These are phyloP conservation scores for Drosophila aldrichi DNA, from an alignment of 2,888 invertebrate genomes.

Conservation along the genomic window DNA sequence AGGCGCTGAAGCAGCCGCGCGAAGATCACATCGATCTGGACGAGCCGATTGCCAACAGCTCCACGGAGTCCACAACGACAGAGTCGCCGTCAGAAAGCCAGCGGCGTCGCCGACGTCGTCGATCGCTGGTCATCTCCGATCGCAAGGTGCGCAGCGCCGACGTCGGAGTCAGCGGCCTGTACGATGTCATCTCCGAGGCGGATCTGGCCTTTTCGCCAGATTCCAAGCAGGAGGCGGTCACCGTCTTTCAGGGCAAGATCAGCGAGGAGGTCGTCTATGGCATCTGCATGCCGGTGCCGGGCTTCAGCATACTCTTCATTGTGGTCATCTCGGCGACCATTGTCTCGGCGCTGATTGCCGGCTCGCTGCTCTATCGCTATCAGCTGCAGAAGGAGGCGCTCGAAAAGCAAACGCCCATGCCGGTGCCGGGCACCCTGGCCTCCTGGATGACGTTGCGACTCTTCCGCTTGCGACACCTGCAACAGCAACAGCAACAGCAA, in stretches of 20 bases:
- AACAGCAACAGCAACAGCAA: slow-evolving; percentile 73
- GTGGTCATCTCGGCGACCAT: slow-evolving; percentile 94
- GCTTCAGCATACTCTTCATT: slow-evolving; percentile 95
- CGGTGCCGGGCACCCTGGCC: slow-evolving; percentile 88
- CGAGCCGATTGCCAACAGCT: slow-evolving; percentile 34
- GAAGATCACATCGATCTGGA: slow-evolving; percentile 79
- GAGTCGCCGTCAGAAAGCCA: slow-evolving; percentile 21
- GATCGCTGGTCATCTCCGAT: slow-evolving; percentile 89
- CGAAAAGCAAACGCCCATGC: slow-evolving; percentile 86
- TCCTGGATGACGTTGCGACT: slow-evolving; percentile 91
- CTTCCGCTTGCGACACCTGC: slow-evolving; percentile 86
- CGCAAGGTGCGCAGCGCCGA: slow-evolving; percentile 93
- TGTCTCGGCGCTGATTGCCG: slow-evolving; percentile 94
- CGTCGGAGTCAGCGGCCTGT: slow-evolving; percentile 95
- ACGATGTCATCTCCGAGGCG: slow-evolving; percentile 96
- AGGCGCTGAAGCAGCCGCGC: slow-evolving; percentile 62
- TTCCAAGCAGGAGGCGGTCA: slow-evolving; percentile 91
- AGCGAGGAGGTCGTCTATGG: slow-evolving; percentile 96
- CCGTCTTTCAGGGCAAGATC: slow-evolving; percentile 94
- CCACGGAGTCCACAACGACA: slow-evolving; percentile 22
- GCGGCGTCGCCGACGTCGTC: slow-evolving; percentile 88
- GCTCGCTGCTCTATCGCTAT: slow-evolving; percentile 91
- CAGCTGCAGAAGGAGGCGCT: slow-evolving; percentile 91
- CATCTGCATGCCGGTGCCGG: slow-evolving; percentile 95
- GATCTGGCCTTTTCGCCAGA: slow-evolving; percentile 96